A percentile compares a stretch with the other conserved stretches of the same genome.
Evolutionary conservation across 2,888 invertebrate genomes (phyloP).

Genomic region (Strigamia maritima): DNA sequence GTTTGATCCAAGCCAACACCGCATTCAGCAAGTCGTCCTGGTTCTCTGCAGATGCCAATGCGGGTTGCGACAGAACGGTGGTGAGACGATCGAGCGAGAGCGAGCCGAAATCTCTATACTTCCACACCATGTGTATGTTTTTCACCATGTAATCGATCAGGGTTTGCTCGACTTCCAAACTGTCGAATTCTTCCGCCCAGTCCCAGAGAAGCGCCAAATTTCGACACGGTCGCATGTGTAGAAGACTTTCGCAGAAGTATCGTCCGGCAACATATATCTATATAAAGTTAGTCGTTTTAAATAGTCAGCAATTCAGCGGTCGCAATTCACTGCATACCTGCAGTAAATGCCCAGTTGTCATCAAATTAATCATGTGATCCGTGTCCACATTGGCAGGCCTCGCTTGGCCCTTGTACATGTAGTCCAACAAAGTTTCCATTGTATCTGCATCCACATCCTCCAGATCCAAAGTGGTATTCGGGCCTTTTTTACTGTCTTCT

Average conservation of each 20-base stretch:
- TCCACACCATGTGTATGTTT: conserved; percentile 10
- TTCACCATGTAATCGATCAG: conserved; percentile 12
- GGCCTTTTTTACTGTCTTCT: neutral
- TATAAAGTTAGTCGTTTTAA: too few relatives aligned
- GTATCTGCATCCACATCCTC: conserved; percentile 1
- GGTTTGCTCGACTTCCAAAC: conserved; percentile 11
- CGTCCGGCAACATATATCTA: neutral
- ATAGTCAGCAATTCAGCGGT: too few relatives aligned
- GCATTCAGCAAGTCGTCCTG: conserved; percentile 9
- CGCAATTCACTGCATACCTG: too few relatives aligned
- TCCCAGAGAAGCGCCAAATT: conserved; percentile 18
- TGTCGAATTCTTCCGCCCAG: conserved; percentile 36
- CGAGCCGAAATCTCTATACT: neutral
- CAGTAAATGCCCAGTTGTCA: conserved; percentile 33
- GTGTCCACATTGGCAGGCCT: neutral
- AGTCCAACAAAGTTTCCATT: conserved; percentile 11
- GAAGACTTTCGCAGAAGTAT: neutral
- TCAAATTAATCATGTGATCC: conserved; percentile 7
- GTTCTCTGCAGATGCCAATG: neutral
- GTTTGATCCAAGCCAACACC: conserved; percentile 18
- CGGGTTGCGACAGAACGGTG: conserved; percentile 22
- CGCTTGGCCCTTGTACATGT: conserved; percentile 26
- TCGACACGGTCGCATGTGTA: neutral
- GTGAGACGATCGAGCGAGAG: conserved; percentile 20
- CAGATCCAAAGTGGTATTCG: conserved; percentile 21